These are phyloP conservation scores for Patella caerulea DNA, from an alignment of 2,888 invertebrate species.

Conservation along the genomic window DNA sequence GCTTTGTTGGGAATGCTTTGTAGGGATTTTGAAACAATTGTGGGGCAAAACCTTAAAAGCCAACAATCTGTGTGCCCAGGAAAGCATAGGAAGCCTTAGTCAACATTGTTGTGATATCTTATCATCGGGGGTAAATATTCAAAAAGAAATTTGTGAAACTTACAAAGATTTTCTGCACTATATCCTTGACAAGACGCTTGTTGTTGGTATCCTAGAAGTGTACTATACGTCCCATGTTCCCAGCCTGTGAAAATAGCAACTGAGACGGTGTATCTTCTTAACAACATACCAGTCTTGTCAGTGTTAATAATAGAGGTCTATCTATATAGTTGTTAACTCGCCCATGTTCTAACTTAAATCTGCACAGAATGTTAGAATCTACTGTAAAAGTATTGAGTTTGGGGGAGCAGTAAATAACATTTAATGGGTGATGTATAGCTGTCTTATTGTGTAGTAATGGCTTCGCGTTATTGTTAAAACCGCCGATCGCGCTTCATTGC, in stretches of 20 bases:
- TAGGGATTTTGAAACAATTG: no score
- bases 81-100: background rate
- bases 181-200: background rate
- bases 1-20: background rate
- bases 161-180: conserved; percentile 7
- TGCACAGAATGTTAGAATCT: no score
- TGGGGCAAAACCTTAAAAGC: no score
- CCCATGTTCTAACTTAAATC: no score
- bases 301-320: no score
- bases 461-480: background rate
- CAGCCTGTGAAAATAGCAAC: no score
- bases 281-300: no score
- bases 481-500: conserved; percentile 7
- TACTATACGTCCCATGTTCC: no score
- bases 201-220: no score
- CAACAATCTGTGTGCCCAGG: background rate
- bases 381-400: background rate
- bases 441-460: conserved; percentile 9
- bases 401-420: conserved; percentile 2
- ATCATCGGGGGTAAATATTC: conserved; percentile 1
- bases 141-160: conserved; percentile 9
- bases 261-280: no score
- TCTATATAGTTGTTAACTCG: no score
- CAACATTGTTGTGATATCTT: background rate
- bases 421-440: background rate